Evolutionary conservation across 92 coral and sea anemone species (phyloP), one percentile per base, ranked within the genome.

Genomic region (Meandrina meandrites): DNA sequence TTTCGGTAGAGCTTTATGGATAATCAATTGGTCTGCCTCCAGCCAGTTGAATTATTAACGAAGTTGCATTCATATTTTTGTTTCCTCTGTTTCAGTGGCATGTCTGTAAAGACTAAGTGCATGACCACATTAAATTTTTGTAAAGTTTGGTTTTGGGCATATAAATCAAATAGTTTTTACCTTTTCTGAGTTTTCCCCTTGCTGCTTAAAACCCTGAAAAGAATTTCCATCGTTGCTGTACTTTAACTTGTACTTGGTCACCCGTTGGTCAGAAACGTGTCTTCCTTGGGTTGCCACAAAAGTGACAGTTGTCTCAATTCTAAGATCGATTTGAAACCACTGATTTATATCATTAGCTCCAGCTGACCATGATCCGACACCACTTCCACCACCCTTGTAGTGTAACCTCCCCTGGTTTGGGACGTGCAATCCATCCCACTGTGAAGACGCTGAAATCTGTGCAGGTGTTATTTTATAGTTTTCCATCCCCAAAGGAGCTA

Each of bases 401-500:
- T 47, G 35, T 16, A 83, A 80, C 53, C 87, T 72, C 30, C 79
- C 86, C 22, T 11, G 47, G 78, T 83, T 58, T 24, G 86, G 79
- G 24, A 69, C 56, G 4, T 83, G 86, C 24, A 70, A 4, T 9
- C 67, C 78, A 31, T 48, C 28, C 1, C 5, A 50, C 22, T 83
- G 68, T 6, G 86, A 83, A 3, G 86, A 83, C 31, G 86, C 86
- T 31, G 79, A 50, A 8, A 83, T 8, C n/a, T 71, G 79, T 4
- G 67, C 68, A 3, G 86, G 1, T 1, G 86, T 71, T 32, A 83
- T 83, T 8, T 19, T 32, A 51, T 57, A 11, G 69, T 70, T 74
- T 83, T 83, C 64, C 69, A 83, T 83, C 42, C 86, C 86, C 17
- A 83, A 48, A 14, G 86, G 68, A 11, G 86, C 67, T 22, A 35